Evolutionary conservation across 2,113 vertebrate genomes (phyloP), one percentile per base, ranked within the genome.

Genomic region (Cynocephalus volans): DNA sequence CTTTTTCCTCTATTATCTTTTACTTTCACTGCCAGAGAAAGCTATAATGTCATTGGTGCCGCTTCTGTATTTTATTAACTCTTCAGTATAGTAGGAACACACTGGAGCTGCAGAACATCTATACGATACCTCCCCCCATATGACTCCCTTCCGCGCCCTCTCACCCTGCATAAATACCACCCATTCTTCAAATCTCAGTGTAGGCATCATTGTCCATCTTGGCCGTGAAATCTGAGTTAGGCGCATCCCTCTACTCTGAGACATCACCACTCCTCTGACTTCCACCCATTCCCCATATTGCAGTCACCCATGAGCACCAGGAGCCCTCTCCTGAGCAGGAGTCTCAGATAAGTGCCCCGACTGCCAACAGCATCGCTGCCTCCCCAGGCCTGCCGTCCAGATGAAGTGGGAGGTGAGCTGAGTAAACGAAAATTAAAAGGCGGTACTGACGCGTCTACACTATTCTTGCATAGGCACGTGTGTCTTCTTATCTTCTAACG

Each of bases 321-420:
- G 52, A 13, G 18, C 6, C 67, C 9, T 19, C 24, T 10, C 1
- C 1, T 24, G 45, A 67, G 13, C n/a, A 4, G 23, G 5, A 19
- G 23, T n/a, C 36, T 26, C 69, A 33, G 21, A 0, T 4, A 31
- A 50, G 15, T 56, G 4, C 41, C 24, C 54, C 6, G 2, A 6
- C 3, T 21, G 23, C 69, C 50, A 13, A 2, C 2, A 4, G 1
- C 1, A 1, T 8, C 8, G 4, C 13, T 5, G 0, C 28, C 0
- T 14, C 8, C 24, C 62, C 5, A 3, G 0, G 0, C 64, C 19
- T 62, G 54, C 4, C 6, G 1, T 8, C 18, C 4, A 36, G 3
- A 41, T 28, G 5, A 9, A 4, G 31, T 19, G 1, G 1, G 19
- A 41, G 36, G 33, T 1, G 8, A 31, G 26, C 1, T 3, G 45